Percentiles rank a stretch among this genome's conserved stretches.
Conservation (phyloP, 2,797 vertebrate species). For the Acrossocheilus wenchowensis region DNA sequence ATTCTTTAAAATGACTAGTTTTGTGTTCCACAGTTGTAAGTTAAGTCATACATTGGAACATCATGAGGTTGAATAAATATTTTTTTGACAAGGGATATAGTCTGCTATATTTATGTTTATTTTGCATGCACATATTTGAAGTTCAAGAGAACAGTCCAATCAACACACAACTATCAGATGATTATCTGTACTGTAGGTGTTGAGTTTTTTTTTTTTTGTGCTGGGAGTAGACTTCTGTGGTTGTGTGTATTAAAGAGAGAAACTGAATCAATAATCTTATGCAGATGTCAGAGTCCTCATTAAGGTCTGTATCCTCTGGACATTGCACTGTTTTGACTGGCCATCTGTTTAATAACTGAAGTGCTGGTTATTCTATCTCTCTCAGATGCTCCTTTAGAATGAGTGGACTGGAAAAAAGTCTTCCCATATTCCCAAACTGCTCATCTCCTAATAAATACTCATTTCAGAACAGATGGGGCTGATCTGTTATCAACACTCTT, state of each 20-base stretch:
- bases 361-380: constrained; percentile 67
- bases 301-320: constrained; percentile 65
- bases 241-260: constrained; percentile 4
- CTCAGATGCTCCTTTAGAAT: constrained; percentile 58
- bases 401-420: constrained; percentile 54
- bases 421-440: constrained; percentile 56
- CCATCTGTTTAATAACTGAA: constrained; percentile 70
- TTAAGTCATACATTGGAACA: too few relatives aligned
- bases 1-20: too few relatives aligned
- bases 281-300: constrained; percentile 62
- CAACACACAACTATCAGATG: background rate
- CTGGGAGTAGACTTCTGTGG: constrained; percentile 9
- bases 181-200: background rate
- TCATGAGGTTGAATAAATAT: too few relatives aligned
- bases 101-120: background rate
- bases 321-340: constrained; percentile 59
- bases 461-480: constrained; percentile 35
- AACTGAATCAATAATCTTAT: constrained; percentile 30
- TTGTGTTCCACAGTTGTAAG: too few relatives aligned
- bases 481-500: constrained; percentile 2
- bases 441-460: background rate
- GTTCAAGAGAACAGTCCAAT: background rate
- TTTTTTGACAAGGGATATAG: background rate
- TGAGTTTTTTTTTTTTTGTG: background rate
- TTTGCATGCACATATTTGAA: background rate